Percentiles rank a stretch among this genome's conserved stretches.
These are phyloP conservation scores for Campoletis sonorensis DNA, from an alignment of 1,140 invertebrate genomes.

Conservation along the genomic window DNA sequence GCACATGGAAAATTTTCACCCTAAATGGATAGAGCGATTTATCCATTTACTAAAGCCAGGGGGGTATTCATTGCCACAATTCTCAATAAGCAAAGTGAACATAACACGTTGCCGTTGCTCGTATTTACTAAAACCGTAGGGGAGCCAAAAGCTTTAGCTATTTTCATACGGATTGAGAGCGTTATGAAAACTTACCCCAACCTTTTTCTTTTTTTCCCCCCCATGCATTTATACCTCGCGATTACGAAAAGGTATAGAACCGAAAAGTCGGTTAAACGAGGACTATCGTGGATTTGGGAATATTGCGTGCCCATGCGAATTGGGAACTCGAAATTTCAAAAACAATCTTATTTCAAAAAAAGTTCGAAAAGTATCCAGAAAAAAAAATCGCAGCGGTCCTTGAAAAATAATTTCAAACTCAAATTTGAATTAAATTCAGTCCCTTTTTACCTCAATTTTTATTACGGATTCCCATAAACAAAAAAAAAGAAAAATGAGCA, in stretches of 20 bases:
- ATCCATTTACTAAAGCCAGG: not conserved
- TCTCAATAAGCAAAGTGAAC: slow-evolving; percentile 22
- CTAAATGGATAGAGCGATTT: not conserved
- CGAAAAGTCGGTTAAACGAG: not conserved
- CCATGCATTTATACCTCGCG: not conserved
- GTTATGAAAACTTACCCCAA: slow-evolving; percentile 9
- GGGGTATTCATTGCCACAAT: not conserved
- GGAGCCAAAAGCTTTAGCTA: not conserved
- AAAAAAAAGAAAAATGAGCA: too few species aligned
- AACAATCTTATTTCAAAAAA: too few species aligned
- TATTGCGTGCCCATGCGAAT: too few species aligned
- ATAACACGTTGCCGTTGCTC: not conserved
- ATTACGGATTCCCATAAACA: too few species aligned
- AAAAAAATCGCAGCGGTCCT: too few species aligned
- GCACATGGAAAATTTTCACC: not conserved
- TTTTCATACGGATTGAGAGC: not conserved
- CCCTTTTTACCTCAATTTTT: too few species aligned
- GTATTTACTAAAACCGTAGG: not conserved
- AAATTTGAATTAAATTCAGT: too few species aligned
- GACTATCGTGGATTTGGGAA: too few species aligned
- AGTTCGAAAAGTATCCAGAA: too few species aligned
- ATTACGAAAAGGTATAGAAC: not conserved
- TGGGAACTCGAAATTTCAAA: too few species aligned
- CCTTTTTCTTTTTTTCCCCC: not conserved
- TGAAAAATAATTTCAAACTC: too few species aligned